These are phyloP conservation scores for Chromis chromis DNA, from an alignment of 2,797 vertebrate genomes.

Conservation along the genomic window DNA sequence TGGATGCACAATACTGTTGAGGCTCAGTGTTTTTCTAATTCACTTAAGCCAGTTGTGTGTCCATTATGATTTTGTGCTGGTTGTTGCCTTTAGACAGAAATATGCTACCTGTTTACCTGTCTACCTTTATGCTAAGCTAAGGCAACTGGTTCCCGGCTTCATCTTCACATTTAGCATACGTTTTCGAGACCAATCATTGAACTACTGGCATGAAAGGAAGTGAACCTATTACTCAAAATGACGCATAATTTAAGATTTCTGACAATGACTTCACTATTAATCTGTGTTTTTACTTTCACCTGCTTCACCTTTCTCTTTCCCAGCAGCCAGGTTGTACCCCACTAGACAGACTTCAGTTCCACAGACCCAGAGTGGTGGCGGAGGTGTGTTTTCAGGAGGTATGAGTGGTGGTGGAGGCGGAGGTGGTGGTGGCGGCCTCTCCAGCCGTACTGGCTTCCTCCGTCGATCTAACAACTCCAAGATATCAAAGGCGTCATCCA, in stretches of 20 bases:
- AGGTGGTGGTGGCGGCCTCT: conserved; percentile 77
- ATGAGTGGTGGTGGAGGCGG: conserved; percentile 49
- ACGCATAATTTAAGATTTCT: no score
- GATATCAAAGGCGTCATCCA: conserved; percentile 74
- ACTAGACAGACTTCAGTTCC: conserved; percentile 65
- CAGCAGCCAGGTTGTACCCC: conserved; percentile 79
- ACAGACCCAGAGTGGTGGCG: conserved; percentile 56
- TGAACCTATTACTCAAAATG: no score
- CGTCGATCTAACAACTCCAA: conserved; percentile 85
- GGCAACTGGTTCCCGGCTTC: neutral
- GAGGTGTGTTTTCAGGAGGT: conserved; percentile 48
- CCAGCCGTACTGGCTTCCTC: conserved; percentile 90
- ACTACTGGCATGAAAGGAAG: no score
- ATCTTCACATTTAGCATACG: no score
- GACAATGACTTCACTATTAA: neutral
- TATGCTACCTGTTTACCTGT: neutral
- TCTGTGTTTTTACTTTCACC: neutral
- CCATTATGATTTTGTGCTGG: neutral
- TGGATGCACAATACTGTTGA: neutral
- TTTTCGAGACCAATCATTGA: neutral
- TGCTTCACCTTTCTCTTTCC: neutral
- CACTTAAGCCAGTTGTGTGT: neutral
- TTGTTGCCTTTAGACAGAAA: neutral
- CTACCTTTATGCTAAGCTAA: neutral
- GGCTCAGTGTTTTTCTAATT: neutral